These are phyloP conservation scores for Poliocrania exsul DNA, from an alignment of 2,797 vertebrate genomes.

Conservation along the genomic window DNA sequence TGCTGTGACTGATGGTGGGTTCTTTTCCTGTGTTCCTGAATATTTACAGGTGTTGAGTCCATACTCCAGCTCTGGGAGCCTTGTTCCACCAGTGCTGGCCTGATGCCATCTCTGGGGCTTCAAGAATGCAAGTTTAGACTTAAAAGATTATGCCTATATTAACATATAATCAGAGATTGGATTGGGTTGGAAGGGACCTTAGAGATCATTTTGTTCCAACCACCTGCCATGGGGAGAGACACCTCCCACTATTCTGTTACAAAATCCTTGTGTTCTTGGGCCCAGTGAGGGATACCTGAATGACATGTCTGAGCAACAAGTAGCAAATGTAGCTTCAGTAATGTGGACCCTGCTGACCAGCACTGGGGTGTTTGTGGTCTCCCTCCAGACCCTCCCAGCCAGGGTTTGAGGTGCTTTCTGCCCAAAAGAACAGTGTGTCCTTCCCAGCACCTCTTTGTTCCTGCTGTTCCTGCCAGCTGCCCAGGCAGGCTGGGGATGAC, in stretches of 20 bases:
- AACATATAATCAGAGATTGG: not conserved
- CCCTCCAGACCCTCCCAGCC: not conserved
- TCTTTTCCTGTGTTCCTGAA: not conserved
- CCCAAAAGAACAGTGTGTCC: rapidly evolving
- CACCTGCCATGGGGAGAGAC: too few species aligned
- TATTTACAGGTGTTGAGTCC: not conserved
- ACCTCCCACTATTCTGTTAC: rapidly evolving
- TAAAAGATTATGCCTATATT: not conserved
- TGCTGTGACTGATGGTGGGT: too few species aligned
- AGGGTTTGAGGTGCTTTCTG: not conserved
- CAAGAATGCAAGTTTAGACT: not conserved
- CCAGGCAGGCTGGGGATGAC: not conserved
- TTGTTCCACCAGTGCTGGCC: not conserved
- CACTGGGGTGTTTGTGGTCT: rapidly evolving
- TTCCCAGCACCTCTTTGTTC: not conserved
- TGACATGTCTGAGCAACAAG: not conserved
- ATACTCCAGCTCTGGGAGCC: rapidly evolving
- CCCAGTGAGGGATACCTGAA: not conserved
- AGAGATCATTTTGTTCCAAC: not conserved
- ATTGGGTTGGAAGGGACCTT: not conserved
- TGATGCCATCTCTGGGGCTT: not conserved
- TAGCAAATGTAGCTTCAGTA: not conserved
- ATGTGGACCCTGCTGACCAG: not conserved
- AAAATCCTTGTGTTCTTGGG: not conserved
- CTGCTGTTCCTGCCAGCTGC: not conserved